Conservation (phyloP, 2,113 vertebrate species). For the Cercopithecus mona region DNA sequence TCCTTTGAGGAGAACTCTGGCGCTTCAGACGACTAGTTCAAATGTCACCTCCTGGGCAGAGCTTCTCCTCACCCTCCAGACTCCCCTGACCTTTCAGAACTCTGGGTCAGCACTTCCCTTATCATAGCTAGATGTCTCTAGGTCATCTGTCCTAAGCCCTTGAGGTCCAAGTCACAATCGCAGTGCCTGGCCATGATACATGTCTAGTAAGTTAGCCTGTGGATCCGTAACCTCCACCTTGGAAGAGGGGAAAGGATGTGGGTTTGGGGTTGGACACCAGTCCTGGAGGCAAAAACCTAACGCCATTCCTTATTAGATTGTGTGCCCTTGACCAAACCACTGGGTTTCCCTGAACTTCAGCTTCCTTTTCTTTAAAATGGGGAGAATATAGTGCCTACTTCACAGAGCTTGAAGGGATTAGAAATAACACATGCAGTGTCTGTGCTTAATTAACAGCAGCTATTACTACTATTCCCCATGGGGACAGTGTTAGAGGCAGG, state of each 20-base stretch:
- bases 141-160: background rate
- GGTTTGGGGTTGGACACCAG: background rate
- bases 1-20: background rate
- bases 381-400: background rate
- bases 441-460: background rate
- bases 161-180: background rate
- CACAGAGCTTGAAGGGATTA: background rate
- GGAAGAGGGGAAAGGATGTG: background rate
- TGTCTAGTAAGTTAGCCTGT: background rate
- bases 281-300: background rate
- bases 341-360: background rate
- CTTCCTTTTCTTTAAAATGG: background rate
- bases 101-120: background rate
- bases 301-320: background rate
- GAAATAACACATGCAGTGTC: background rate
- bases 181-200: background rate
- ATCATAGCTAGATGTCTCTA: background rate
- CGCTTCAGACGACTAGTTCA: background rate
- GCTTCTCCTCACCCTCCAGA: background rate
- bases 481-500: background rate
- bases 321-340: background rate
- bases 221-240: background rate
- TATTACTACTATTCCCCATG: accelerated
- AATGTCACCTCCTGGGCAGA: background rate
- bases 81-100: background rate